phyloP scores from a whole-genome alignment of 2,797 vertebrate genomes.

The Eidolon dupreanum region DNA sequence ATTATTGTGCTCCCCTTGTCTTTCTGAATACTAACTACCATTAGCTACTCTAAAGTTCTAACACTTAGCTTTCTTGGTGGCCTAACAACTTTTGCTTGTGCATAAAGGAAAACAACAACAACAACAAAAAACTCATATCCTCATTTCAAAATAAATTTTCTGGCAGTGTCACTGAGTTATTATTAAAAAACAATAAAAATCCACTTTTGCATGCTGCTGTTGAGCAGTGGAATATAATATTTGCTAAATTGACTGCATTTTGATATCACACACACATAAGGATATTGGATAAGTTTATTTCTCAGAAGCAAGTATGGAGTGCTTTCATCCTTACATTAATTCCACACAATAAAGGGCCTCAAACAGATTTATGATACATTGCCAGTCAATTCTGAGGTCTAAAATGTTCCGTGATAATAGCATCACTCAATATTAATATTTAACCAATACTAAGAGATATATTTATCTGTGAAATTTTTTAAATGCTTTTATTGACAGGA shows the following conservation, averaged over 20 bases:
- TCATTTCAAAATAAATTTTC: not conserved
- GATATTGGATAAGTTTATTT: not conserved
- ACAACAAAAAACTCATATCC: not conserved
- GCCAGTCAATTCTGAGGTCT: not conserved
- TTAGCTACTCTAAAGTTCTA: not conserved
- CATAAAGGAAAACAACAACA: not conserved
- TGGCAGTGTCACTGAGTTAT: not conserved
- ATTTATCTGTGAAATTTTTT: not conserved
- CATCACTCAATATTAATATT: not conserved
- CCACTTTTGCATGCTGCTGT: not conserved
- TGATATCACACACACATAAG: not conserved
- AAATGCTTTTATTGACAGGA: not conserved
- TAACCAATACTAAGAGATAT: not conserved
- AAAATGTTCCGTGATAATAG: not conserved
- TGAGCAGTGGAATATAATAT: not conserved
- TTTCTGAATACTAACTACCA: not conserved
- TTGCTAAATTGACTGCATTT: not conserved
- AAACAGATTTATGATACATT: not conserved
- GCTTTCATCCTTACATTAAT: not conserved
- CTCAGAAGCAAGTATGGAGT: not conserved
- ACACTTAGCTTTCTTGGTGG: not conserved
- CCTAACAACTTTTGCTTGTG: not conserved
- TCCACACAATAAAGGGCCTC: not conserved
- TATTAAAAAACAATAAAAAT: not conserved
- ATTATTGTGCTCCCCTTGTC: not conserved